Conservation (phyloP, 2,888 invertebrate genomes). For the Orthonychiurus folsomi region DNA sequence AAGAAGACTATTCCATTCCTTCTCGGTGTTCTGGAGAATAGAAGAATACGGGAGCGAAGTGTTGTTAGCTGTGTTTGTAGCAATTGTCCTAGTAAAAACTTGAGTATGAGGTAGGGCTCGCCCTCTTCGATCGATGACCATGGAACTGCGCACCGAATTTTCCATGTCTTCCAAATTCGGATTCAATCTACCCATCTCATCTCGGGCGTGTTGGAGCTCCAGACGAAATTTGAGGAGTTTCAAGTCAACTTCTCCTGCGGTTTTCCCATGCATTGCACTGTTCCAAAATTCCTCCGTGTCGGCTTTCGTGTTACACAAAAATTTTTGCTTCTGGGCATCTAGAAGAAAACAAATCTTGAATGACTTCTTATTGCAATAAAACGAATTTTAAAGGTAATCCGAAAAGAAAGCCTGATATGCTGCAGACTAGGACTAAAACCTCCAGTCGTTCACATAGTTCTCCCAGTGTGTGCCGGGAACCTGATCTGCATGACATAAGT, state of each 20-base stretch:
- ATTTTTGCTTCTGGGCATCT: no score
- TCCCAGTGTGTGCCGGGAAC: no score
- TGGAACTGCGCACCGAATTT: slow-evolving; percentile 36
- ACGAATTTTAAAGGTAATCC: no score
- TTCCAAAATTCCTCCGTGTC: no score
- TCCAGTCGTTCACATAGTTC: no score
- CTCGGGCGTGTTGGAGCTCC: slow-evolving; percentile 33
- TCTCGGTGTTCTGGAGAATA: not conserved
- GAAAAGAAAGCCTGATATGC: no score
- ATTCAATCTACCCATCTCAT: slow-evolving; percentile 31
- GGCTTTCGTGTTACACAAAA: no score
- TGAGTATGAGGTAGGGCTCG: slow-evolving; percentile 26
- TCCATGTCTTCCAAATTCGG: slow-evolving; percentile 30
- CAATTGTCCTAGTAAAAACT: slow-evolving; percentile 14
- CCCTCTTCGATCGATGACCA: slow-evolving; percentile 32
- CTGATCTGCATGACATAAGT: no score
- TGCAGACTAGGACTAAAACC: no score
- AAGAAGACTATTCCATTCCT: slow-evolving; percentile 2
- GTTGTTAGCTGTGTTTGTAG: slow-evolving; percentile 4
- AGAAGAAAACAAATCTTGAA: no score
- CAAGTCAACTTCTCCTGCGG: slow-evolving; percentile 30
- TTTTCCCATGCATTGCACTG: no score
- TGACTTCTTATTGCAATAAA: no score
- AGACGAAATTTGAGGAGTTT: slow-evolving; percentile 30
- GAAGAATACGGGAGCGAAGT: not conserved